Percentiles rank a stretch among this genome's conserved stretches.
Evolutionary conservation across 2,113 vertebrate genomes (phyloP).

Genomic region (Xenopus tropicalis): DNA sequence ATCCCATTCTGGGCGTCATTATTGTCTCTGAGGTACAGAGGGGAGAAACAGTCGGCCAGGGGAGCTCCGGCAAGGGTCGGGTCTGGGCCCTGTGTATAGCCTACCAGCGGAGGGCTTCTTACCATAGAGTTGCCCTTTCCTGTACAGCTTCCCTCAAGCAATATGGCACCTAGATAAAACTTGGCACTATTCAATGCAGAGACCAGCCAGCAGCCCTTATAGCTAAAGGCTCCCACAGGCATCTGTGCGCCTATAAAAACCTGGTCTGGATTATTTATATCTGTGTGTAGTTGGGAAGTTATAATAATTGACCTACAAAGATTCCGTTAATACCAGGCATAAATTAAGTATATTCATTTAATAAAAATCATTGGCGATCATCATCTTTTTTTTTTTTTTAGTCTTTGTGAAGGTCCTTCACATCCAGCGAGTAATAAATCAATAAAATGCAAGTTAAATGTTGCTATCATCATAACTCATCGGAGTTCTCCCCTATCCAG

Average conservation of each 20-base stretch:
- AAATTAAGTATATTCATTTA: constrained; percentile 28
- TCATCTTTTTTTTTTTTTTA: constrained; percentile 10
- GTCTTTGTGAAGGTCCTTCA: constrained; percentile 29
- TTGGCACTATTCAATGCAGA: too few relatives aligned
- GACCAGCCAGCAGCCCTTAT: too few relatives aligned
- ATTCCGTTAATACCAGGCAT: constrained; percentile 14
- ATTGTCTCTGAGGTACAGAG: too few relatives aligned
- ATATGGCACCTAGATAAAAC: too few relatives aligned
- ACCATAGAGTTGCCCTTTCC: too few relatives aligned
- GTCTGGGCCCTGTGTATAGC: too few relatives aligned
- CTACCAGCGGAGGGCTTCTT: too few relatives aligned
- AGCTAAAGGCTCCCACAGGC: too few relatives aligned
- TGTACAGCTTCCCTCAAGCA: too few relatives aligned
- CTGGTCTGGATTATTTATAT: neutral
- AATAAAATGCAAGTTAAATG: constrained; percentile 27
- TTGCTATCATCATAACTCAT: constrained; percentile 32
- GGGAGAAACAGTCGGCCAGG: too few relatives aligned
- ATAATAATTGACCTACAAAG: constrained; percentile 25
- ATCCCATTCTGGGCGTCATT: too few relatives aligned
- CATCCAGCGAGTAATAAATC: constrained; percentile 30
- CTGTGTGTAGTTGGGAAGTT: neutral
- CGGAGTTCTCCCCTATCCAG: constrained; percentile 15
- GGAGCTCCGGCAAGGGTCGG: too few relatives aligned
- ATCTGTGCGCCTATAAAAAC: neutral
- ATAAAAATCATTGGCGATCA: constrained; percentile 17